phyloP scores from a whole-genome alignment of 2,888 invertebrate genomes.

The Drosophila mulleri region DNA sequence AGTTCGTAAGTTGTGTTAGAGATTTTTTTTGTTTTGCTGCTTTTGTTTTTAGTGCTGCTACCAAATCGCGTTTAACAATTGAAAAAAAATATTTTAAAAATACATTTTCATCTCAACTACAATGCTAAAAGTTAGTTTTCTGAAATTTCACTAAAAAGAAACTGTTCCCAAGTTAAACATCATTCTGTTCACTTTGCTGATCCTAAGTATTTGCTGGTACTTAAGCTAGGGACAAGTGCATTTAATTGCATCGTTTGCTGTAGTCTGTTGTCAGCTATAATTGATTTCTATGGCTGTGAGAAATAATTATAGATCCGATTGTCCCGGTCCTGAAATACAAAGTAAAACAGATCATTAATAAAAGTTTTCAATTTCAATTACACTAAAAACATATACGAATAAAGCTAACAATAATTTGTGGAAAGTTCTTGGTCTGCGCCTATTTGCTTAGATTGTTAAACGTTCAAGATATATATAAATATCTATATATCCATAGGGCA shows the following conservation, averaged over 20 bases:
- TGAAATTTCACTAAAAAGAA: conserved; percentile 69
- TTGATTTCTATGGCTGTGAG: conserved; percentile 85
- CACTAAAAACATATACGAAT: conserved; percentile 56
- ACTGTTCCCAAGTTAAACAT: conserved; percentile 53
- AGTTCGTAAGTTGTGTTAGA: conserved; percentile 63
- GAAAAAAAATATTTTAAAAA: conserved; percentile 26
- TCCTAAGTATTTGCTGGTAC: conserved; percentile 65
- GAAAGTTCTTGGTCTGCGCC: conserved; percentile 46
- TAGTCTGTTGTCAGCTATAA: conserved; percentile 77
- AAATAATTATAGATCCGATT: conserved; percentile 87
- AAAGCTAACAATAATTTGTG: conserved; percentile 69
- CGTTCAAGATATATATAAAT: conserved; percentile 27
- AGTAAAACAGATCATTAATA: conserved; percentile 43
- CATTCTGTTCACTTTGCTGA: conserved; percentile 46
- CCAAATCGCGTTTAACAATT: conserved; percentile 76
- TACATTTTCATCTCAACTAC: conserved; percentile 47
- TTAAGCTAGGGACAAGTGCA: conserved; percentile 67
- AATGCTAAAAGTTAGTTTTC: conserved; percentile 57
- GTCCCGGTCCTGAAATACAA: conserved; percentile 87
- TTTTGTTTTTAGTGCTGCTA: conserved; percentile 70
- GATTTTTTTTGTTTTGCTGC: background rate
- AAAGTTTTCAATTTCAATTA: background rate
- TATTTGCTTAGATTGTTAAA: conserved; percentile 21
- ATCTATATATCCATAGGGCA: conserved; percentile 32
- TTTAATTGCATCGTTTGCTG: conserved; percentile 43